phyloP scores from a whole-genome alignment of 2,797 vertebrate species.

The Alosa sapidissima region DNA sequence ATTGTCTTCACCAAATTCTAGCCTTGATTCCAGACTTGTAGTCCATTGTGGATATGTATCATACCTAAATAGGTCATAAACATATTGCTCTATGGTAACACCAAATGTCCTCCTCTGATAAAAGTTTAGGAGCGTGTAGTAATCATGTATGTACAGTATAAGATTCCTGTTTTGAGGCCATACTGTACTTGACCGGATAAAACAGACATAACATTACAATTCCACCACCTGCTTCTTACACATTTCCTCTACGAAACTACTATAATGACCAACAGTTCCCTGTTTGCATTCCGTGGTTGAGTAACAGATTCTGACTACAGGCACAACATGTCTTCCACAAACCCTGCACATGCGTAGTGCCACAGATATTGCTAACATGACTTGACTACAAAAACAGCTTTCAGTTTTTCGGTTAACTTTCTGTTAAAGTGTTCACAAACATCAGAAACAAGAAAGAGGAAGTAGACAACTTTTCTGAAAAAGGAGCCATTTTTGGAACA shows the following conservation, averaged over 20 bases:
- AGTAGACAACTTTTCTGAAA: background rate
- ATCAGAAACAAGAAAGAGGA: background rate
- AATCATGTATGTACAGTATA: background rate
- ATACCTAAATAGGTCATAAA: background rate
- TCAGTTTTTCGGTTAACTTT: background rate
- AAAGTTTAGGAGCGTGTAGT: background rate
- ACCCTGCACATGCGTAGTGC: background rate
- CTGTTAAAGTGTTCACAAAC: background rate
- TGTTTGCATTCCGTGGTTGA: background rate
- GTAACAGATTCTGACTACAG: background rate
- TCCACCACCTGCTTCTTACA: background rate
- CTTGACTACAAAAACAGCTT: background rate
- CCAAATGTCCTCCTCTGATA: background rate
- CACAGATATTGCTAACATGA: background rate
- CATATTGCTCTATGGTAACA: background rate
- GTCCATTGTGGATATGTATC: background rate
- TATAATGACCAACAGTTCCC: background rate
- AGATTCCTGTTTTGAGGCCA: background rate
- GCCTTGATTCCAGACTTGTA: background rate
- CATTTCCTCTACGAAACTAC: slow-evolving; percentile 1
- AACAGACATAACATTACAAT: background rate
- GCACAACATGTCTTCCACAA: background rate
- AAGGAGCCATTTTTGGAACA: background rate
- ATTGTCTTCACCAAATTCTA: background rate
- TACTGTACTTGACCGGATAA: background rate